Evolutionary conservation across 2,113 vertebrate genomes (phyloP).

Genomic region (Capreolus pygargus): DNA sequence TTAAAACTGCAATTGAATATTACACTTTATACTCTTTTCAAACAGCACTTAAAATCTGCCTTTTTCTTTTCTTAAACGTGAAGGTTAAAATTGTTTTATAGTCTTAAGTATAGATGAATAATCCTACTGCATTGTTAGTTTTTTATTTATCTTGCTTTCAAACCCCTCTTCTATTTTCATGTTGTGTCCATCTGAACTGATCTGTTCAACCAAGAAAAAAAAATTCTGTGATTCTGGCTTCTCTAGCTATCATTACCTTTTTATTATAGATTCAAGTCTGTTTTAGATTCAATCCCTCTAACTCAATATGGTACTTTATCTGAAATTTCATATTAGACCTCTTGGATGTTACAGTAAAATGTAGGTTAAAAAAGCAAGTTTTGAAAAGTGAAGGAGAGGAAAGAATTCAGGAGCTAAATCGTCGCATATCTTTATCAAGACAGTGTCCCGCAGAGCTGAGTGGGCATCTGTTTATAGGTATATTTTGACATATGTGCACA

Average conservation of each 20-base stretch:
- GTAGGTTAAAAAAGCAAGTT: conserved; percentile 8
- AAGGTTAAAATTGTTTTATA: not conserved
- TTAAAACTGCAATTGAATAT: not conserved
- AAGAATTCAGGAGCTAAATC: not conserved
- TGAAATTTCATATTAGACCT: conserved; percentile 26
- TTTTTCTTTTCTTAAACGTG: not conserved
- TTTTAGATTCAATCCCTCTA: not conserved
- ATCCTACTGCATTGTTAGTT: not conserved
- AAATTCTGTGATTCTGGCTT: not conserved
- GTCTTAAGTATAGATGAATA: not conserved
- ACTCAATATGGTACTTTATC: conserved; percentile 17
- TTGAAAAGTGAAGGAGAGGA: not conserved
- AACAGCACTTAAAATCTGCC: not conserved
- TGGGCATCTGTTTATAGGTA: not conserved
- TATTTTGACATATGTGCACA: not conserved
- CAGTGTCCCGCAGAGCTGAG: not conserved
- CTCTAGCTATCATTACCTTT: not conserved
- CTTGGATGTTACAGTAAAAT: conserved; percentile 21
- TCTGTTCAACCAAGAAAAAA: not conserved
- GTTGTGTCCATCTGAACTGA: not conserved
- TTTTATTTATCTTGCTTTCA: not conserved
- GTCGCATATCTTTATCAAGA: not conserved
- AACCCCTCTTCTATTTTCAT: not conserved
- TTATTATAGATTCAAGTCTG: conserved; percentile 17
- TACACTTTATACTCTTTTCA: not conserved